These are phyloP conservation scores for Berghia stephanieae DNA, from an alignment of 1,140 invertebrate species.

Conservation along the genomic window DNA sequence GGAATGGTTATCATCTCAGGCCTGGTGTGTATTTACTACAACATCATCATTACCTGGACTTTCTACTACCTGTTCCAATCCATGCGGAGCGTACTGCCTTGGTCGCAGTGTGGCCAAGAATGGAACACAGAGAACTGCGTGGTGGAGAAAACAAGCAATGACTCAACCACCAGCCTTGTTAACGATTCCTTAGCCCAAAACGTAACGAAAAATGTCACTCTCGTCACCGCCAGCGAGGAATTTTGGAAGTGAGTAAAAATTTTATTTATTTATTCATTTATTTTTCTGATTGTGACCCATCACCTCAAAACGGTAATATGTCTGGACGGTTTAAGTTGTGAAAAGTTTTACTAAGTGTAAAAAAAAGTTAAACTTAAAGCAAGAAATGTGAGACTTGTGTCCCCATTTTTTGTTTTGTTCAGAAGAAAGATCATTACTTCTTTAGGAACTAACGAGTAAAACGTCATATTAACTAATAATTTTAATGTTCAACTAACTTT, in stretches of 20 bases:
- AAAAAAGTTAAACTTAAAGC: no score
- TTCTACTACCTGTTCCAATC: slow-evolving; percentile 69
- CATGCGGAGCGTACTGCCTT: slow-evolving; percentile 65
- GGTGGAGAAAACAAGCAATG: background rate
- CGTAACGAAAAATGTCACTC: background rate
- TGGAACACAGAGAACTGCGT: slow-evolving; percentile 68
- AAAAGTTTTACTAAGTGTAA: no score
- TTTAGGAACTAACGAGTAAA: no score
- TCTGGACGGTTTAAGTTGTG: no score
- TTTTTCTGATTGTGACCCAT: background rate
- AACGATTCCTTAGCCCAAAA: background rate
- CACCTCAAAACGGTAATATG: background rate
- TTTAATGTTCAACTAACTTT: no score
- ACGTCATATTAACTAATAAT: no score
- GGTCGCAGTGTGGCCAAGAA: slow-evolving; percentile 68
- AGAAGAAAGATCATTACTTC: no score
- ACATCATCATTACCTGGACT: slow-evolving; percentile 71
- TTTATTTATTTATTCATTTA: background rate
- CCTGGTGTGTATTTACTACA: slow-evolving; percentile 68
- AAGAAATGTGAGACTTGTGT: no score
- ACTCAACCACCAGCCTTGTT: background rate
- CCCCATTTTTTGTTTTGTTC: no score
- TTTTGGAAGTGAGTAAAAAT: slow-evolving; percentile 54
- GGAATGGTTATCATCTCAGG: slow-evolving; percentile 60
- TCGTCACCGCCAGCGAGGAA: slow-evolving; percentile 52